phyloP scores from a whole-genome alignment of 1,140 invertebrate genomes.

The Agrypnia vestita region DNA sequence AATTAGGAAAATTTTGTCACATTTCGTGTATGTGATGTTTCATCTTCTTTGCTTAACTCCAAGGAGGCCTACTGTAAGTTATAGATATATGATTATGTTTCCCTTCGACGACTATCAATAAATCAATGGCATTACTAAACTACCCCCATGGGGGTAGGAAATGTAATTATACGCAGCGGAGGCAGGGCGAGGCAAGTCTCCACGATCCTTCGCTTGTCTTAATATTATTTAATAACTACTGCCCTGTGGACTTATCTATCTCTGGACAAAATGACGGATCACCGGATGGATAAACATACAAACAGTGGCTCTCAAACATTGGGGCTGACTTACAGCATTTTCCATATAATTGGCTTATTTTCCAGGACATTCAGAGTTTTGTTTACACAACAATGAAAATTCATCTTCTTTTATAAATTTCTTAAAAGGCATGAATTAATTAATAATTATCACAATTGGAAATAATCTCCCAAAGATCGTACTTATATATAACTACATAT shows the following conservation, averaged over 20 bases:
- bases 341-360: not conserved
- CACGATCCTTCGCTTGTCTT: not conserved
- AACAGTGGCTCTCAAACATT: not conserved
- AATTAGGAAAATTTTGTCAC: no score
- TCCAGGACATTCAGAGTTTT: no score
- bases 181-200: not conserved
- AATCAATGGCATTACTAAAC: not conserved
- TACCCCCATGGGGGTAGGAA: not conserved
- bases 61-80: no score
- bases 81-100: no score
- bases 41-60: no score
- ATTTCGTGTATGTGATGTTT: no score
- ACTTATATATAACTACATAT: no score
- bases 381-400: no score
- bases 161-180: not conserved
- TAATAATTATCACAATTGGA: no score
- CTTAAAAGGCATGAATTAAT: no score
- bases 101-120: not conserved
- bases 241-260: constrained; percentile 5
- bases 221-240: constrained; percentile 8
- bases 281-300: constrained; percentile 8
- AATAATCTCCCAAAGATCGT: no score
- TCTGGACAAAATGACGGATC: constrained; percentile 12
- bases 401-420: no score
- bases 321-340: not conserved